Conservation (phyloP, 2,113 vertebrate genomes). For the Emydocephalus ijimae region DNA sequence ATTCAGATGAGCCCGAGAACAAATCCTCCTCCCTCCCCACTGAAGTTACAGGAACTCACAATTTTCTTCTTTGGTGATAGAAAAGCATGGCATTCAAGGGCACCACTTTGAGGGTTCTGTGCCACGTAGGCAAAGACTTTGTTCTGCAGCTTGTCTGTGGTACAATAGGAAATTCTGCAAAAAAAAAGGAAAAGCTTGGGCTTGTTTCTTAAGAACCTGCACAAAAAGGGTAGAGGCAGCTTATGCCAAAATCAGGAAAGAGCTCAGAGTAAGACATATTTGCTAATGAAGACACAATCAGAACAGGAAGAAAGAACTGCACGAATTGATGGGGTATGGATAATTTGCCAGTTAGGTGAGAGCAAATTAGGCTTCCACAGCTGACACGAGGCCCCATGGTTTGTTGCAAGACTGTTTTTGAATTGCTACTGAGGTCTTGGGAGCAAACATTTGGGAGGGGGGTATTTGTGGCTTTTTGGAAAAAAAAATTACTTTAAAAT, state of each 20-base stretch:
- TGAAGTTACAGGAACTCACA: slow-evolving; percentile 64
- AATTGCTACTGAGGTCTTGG: background rate
- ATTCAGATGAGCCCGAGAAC: background rate
- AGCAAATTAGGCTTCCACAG: background rate
- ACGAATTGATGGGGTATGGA: background rate
- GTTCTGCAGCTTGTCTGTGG: slow-evolving; percentile 90
- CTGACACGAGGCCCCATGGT: background rate
- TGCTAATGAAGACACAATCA: background rate
- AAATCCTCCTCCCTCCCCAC: too few relatives aligned
- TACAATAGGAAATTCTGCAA: slow-evolving; percentile 89
- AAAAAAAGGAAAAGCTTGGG: background rate
- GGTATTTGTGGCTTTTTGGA: background rate
- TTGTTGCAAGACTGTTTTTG: background rate
- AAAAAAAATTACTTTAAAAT: background rate
- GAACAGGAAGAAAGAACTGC: background rate
- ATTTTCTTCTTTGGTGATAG: slow-evolving; percentile 91
- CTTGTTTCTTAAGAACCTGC: background rate
- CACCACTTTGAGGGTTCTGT: slow-evolving; percentile 83
- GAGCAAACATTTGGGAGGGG: background rate
- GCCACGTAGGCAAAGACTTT: slow-evolving; percentile 90
- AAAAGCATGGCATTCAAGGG: slow-evolving; percentile 87
- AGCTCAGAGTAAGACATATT: background rate
- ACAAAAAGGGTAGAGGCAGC: too few relatives aligned
- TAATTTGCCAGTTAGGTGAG: background rate
- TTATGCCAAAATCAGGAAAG: background rate